Evolutionary conservation across 53 echinoderm and acorn worm genomes (phyloP).

Genomic region (Luidia sarsii): DNA sequence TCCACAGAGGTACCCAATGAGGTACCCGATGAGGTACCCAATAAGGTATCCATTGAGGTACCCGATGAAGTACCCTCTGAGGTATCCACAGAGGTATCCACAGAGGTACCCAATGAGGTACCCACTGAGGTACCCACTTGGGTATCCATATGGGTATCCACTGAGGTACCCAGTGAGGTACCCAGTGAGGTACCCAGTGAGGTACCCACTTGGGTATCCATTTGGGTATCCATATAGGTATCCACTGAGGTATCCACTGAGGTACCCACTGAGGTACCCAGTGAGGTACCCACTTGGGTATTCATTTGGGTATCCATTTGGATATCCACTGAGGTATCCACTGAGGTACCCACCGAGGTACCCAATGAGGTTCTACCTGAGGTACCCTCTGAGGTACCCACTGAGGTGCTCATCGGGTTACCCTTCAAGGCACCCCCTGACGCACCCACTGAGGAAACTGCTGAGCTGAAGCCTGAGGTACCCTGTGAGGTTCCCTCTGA

Average conservation of each 20-base stretch:
- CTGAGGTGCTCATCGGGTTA: background rate
- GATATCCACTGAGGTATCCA: no score
- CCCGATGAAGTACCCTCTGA: background rate
- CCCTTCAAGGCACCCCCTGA: background rate
- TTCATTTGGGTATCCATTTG: no score
- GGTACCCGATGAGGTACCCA: background rate
- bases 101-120: background rate
- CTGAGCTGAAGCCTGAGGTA: constrained; percentile 1
- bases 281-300: no score
- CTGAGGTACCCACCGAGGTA: background rate
- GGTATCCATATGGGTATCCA: no score
- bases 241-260: background rate
- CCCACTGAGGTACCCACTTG: background rate
- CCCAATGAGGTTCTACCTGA: no score
- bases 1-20: background rate
- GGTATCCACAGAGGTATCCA: no score
- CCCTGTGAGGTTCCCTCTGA: background rate
- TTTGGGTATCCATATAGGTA: no score
- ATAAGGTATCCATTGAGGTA: no score
- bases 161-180: no score
- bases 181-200: background rate
- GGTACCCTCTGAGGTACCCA: background rate
- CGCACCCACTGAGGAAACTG: no score
- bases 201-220: no score
- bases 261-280: background rate